Conservation (phyloP, 2,888 invertebrate genomes). For the Ectobius pallidus region DNA sequence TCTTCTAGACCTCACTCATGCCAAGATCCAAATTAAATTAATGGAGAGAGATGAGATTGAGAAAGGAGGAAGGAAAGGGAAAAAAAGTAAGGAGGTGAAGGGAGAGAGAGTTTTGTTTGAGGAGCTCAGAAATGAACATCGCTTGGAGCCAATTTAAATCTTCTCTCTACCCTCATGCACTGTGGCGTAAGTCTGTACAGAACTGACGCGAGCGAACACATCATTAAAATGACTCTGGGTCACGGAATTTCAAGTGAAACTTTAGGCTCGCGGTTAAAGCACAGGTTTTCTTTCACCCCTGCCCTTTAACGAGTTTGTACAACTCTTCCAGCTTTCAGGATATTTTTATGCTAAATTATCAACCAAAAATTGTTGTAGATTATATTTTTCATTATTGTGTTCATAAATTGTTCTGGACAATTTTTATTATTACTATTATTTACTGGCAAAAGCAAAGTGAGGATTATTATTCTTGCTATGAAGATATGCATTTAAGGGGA, state of each 20-base stretch:
- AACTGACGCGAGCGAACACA: neutral
- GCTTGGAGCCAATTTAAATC: constrained; percentile 31
- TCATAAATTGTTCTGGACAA: no score
- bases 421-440: no score
- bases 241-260: neutral
- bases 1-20: constrained; percentile 1
- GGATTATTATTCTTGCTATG: no score
- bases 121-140: constrained; percentile 15
- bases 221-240: neutral
- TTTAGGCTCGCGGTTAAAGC: no score
- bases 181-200: neutral
- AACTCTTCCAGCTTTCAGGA: no score
- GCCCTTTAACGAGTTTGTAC: no score
- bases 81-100: neutral
- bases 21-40: constrained; percentile 30
- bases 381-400: no score
- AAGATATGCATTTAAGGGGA: no score
- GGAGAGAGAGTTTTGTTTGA: neutral
- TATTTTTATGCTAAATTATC: no score
- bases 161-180: neutral
- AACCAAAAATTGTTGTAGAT: no score
- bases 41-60: constrained; percentile 10
- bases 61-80: neutral
- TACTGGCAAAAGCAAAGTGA: no score
- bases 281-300: no score